phyloP scores from a whole-genome alignment of 2,888 invertebrate species.

The Lochmaea capreae region DNA sequence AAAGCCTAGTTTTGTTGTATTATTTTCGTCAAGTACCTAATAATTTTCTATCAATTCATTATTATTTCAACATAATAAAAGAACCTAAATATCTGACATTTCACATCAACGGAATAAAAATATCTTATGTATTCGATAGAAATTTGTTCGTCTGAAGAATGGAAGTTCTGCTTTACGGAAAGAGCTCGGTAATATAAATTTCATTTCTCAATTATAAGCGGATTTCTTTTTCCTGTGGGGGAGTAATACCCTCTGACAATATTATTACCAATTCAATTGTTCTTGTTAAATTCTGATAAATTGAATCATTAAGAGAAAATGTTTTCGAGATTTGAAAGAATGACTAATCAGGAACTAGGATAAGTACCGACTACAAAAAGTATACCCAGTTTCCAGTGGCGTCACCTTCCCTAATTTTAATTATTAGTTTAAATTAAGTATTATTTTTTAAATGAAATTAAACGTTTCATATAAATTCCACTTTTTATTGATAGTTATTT shows the following conservation, averaged over 20 bases:
- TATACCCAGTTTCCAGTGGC: too few species aligned
- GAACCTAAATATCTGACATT: too few species aligned
- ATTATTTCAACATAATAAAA: too few species aligned
- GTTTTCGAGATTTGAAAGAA: conserved; percentile 1
- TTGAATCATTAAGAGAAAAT: conserved; percentile 26
- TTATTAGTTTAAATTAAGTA: too few species aligned
- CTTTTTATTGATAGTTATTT: too few species aligned
- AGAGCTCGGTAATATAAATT: conserved; percentile 42
- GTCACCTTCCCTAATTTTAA: too few species aligned
- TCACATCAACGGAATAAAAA: not conserved
- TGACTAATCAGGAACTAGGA: not conserved
- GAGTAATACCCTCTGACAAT: conserved; percentile 42
- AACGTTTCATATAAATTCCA: too few species aligned
- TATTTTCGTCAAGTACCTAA: too few species aligned
- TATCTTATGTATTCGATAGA: not conserved
- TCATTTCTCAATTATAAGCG: conserved; percentile 45
- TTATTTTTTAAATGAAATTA: too few species aligned
- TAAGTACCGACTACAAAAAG: not conserved
- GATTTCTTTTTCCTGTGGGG: conserved; percentile 31
- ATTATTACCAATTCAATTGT: conserved; percentile 41
- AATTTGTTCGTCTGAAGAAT: not conserved
- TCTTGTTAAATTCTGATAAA: conserved; percentile 38
- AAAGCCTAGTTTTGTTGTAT: too few species aligned
- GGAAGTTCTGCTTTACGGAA: not conserved
- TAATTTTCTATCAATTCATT: too few species aligned